Conservation (phyloP, 1,140 invertebrate genomes). For the Atta cephalotes region DNA sequence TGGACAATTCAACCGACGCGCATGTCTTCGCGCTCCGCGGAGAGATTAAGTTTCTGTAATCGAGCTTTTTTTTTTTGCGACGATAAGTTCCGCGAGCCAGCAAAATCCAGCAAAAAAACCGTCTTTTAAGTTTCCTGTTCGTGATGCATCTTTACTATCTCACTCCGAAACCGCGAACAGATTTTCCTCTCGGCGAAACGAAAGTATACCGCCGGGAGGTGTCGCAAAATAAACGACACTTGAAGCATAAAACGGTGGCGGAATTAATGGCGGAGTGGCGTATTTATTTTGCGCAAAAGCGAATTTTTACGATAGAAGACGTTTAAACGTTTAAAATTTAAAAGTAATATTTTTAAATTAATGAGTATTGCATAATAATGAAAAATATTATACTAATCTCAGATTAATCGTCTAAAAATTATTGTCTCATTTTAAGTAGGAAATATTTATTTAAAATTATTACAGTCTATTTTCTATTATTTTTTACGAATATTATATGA, state of each 20-base stretch:
- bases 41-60: conserved; percentile 48
- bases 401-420: neutral
- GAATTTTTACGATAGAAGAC: neutral
- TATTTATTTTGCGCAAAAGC: conserved; percentile 1
- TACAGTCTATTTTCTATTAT: neutral
- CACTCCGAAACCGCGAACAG: conserved; percentile 25
- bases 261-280: neutral
- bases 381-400: neutral
- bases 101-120: conserved; percentile 29
- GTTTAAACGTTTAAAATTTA: no score
- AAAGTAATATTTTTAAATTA: neutral
- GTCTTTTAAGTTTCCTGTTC: conserved; percentile 32
- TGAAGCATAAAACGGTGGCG: neutral
- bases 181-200: conserved; percentile 31
- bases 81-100: conserved; percentile 23
- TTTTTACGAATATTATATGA: conserved; percentile 12
- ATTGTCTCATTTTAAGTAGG: neutral
- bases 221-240: conserved; percentile 39
- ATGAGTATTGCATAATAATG: neutral
- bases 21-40: conserved; percentile 6
- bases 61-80: conserved; percentile 34
- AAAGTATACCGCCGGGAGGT: conserved; percentile 31
- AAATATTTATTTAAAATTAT: neutral
- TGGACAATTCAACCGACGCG: conserved; percentile 15
- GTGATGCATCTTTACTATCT: neutral